These are phyloP conservation scores for Scaptomyza graminum DNA, from an alignment of 1,140 invertebrate species.

Conservation along the genomic window DNA sequence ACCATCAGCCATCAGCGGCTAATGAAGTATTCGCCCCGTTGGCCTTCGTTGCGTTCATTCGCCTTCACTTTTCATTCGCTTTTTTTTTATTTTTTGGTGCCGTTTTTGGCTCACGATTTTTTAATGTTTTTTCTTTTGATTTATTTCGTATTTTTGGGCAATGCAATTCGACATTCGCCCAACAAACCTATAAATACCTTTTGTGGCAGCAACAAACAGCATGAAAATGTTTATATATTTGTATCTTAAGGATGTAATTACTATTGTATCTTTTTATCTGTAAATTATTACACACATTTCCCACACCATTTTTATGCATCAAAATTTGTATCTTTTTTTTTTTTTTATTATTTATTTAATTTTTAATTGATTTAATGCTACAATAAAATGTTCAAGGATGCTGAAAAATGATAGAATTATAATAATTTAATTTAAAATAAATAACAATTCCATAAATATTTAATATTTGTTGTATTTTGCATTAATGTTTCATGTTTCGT, in stretches of 20 bases:
- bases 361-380: too few species aligned
- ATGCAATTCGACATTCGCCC: conserved; percentile 60
- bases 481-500: too few species aligned
- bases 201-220: background rate
- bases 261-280: conserved; percentile 3
- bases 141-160: conserved; percentile 10
- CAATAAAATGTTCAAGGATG: too few species aligned
- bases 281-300: background rate
- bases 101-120: conserved; percentile 22
- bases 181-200: conserved; percentile 63
- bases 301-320: too few species aligned
- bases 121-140: conserved; percentile 17
- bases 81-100: background rate
- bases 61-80: conserved; percentile 22
- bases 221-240: background rate
- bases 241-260: background rate
- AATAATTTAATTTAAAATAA: too few species aligned
- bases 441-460: too few species aligned
- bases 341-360: too few species aligned
- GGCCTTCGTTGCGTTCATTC: conserved; percentile 64
- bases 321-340: too few species aligned
- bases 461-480: too few species aligned
- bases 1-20: conserved; percentile 9
- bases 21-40: conserved; percentile 62
- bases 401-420: too few species aligned